These are phyloP conservation scores for Microtus oregoni DNA, from an alignment of 2,113 vertebrate species.

Conservation along the genomic window DNA sequence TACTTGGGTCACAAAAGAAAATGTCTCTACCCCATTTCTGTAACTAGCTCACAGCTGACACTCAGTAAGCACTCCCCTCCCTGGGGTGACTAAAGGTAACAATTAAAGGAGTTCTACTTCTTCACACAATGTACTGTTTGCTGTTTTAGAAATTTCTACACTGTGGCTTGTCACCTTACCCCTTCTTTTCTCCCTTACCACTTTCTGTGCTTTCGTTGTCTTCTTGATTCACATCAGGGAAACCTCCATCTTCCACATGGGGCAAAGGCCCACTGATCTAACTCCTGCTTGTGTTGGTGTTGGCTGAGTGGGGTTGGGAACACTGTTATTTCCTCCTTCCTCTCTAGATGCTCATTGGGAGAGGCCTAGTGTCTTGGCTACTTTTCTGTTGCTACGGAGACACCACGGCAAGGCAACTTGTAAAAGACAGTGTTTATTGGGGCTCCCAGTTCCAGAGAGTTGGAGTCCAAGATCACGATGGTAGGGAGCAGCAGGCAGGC, in stretches of 20 bases:
- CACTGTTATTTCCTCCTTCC: neutral
- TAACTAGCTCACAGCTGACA: neutral
- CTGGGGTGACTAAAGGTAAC: neutral
- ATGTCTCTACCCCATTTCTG: neutral
- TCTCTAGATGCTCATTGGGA: neutral
- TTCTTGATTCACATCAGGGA: neutral
- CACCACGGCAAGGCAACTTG: neutral
- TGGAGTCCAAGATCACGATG: neutral
- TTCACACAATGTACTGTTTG: neutral
- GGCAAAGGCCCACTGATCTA: neutral
- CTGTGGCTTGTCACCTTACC: neutral
- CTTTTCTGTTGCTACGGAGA: neutral
- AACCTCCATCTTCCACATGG: neutral
- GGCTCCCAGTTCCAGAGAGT: neutral
- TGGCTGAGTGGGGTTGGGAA: neutral
- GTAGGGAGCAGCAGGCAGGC: neutral
- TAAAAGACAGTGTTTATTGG: neutral
- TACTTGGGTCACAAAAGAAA: neutral
- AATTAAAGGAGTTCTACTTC: neutral
- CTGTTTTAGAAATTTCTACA: neutral
- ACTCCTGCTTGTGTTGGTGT: neutral
- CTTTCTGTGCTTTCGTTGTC: neutral
- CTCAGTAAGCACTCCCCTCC: neutral
- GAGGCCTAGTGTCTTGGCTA: neutral
- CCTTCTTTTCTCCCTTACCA: neutral